Evolutionary conservation across 2,797 vertebrate species (phyloP).

Genomic region (Neopelma chrysocephalum): DNA sequence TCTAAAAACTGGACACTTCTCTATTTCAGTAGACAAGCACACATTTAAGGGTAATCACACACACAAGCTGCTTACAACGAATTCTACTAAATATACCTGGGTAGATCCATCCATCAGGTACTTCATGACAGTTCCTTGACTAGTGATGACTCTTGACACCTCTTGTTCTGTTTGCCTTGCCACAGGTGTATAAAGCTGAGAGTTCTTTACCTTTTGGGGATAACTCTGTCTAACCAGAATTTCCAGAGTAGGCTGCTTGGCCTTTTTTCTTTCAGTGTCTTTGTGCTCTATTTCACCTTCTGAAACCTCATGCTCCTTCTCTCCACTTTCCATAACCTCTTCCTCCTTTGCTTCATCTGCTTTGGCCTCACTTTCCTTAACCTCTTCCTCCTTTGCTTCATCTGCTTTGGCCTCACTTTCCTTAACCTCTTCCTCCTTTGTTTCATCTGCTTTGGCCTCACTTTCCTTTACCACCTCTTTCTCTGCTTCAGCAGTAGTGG

Average conservation of each 20-base stretch:
- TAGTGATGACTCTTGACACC: conserved; percentile 83
- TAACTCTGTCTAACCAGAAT: conserved; percentile 86
- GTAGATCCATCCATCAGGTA: conserved; percentile 85
- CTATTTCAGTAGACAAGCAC: neutral
- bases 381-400: neutral
- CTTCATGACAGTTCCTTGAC: conserved; percentile 86
- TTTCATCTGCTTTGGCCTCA: neutral
- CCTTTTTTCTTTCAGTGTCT: neutral
- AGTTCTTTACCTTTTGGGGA: conserved; percentile 72
- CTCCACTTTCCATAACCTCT: neutral
- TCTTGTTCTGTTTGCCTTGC: conserved; percentile 72
- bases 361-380: neutral
- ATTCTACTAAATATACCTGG: conserved; percentile 76
- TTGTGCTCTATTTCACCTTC: neutral
- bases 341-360: neutral
- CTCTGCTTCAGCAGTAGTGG: neutral
- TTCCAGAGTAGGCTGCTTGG: conserved; percentile 20
- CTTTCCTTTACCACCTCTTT: neutral
- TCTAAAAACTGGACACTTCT: neutral
- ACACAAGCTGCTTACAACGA: neutral
- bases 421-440: neutral
- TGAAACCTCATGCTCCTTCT: neutral
- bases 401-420: neutral
- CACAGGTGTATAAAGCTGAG: conserved; percentile 33
- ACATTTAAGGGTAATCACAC: neutral